Conservation (phyloP, 2,888 invertebrate species). For the Limnephilus lunatus region DNA sequence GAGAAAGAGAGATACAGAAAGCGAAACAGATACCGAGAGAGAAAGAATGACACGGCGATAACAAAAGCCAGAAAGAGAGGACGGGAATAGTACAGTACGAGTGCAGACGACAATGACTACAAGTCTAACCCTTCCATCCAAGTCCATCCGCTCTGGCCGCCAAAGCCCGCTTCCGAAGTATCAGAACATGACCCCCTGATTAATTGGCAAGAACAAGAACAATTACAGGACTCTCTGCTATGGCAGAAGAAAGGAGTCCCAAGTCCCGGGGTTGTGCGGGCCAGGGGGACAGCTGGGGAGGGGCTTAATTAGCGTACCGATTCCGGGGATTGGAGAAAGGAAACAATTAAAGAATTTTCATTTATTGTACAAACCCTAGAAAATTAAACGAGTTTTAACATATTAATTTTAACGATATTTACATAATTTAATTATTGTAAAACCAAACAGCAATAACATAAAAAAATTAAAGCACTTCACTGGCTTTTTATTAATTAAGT, state of each 20-base stretch:
- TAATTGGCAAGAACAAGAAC: slow-evolving; percentile 65
- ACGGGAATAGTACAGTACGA: slow-evolving; percentile 16
- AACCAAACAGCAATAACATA: neutral
- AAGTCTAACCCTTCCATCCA: slow-evolving; percentile 49
- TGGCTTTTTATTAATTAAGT: neutral
- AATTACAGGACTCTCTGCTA: slow-evolving; percentile 61
- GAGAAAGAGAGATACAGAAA: slow-evolving; percentile 41
- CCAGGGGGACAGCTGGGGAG: slow-evolving; percentile 49
- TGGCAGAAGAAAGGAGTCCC: neutral
- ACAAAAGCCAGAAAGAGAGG: slow-evolving; percentile 22
- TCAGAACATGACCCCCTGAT: slow-evolving; percentile 60
- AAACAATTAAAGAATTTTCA: slow-evolving; percentile 49
- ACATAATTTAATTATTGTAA: neutral
- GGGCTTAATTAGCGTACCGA: slow-evolving; percentile 55
- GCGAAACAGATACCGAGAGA: slow-evolving; percentile 26
- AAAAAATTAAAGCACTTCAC: neutral
- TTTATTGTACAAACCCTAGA: slow-evolving; percentile 38
- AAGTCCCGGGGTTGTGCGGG: slow-evolving; percentile 12
- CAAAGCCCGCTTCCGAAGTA: slow-evolving; percentile 31
- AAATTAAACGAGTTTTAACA: slow-evolving; percentile 4
- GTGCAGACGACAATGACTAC: slow-evolving; percentile 55
- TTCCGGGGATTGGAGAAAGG: slow-evolving; percentile 39
- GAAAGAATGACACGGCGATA: slow-evolving; percentile 27
- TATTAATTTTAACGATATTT: neutral
- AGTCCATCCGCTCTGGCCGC: slow-evolving; percentile 49